Percentiles rank a stretch among this genome's conserved stretches.
Evolutionary conservation across 1,140 invertebrate species (phyloP).

Genomic region (Anoplophora glabripennis): DNA sequence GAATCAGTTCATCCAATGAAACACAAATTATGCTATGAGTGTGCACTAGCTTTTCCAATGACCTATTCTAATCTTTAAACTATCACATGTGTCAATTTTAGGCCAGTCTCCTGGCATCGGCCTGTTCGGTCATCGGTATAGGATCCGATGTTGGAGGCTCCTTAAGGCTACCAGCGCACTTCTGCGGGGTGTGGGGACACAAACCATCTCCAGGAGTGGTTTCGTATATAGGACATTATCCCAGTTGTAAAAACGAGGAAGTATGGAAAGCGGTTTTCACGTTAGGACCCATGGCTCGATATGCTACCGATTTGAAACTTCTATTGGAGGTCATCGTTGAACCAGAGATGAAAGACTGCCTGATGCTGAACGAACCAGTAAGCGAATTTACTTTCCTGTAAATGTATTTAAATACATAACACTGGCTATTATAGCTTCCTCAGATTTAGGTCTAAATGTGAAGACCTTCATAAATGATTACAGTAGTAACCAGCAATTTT

Average conservation of each 20-base stretch:
- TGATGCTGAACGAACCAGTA: conserved; percentile 34
- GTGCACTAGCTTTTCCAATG: no score
- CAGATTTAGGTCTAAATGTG: no score
- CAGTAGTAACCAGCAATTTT: no score
- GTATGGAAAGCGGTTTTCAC: conserved; percentile 52
- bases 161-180: conserved; percentile 78
- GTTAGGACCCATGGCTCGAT: conserved; percentile 76
- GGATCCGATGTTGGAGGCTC: conserved; percentile 85
- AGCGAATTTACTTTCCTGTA: background rate
- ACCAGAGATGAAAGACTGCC: conserved; percentile 20
- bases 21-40: no score
- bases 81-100: conserved; percentile 44
- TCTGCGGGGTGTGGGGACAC: conserved; percentile 83
- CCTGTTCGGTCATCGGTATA: conserved; percentile 75
- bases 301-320: conserved; percentile 71
- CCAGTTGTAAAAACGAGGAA: conserved; percentile 22
- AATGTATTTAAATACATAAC: no score
- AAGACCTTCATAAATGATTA: no score
- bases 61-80: no score
- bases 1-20: no score
- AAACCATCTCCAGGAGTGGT: conserved; percentile 67
- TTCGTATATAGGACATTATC: conserved; percentile 53
- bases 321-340: conserved; percentile 58
- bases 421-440: no score
- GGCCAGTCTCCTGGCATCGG: conserved; percentile 65